Percentiles rank a stretch among this genome's conserved stretches.
Conservation (phyloP, 2,888 invertebrate genomes). For the Drosophila parthenogenetica region DNA sequence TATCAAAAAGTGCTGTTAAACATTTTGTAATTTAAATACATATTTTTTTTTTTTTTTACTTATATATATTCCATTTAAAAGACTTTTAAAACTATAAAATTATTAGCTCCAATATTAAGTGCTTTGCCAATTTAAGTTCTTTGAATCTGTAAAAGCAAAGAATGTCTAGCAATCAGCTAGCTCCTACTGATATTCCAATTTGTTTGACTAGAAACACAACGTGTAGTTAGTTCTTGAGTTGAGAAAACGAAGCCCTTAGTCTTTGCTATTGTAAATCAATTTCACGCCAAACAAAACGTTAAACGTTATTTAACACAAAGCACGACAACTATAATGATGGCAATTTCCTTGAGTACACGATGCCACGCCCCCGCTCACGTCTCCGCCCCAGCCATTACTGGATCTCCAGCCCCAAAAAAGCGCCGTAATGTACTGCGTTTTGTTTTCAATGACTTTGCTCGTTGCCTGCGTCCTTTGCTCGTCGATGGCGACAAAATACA, state of each 20-base stretch:
- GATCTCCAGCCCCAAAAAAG: slow-evolving; percentile 26
- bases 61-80: no score
- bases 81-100: no score
- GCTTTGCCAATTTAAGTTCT: background rate
- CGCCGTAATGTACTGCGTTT: slow-evolving; percentile 35
- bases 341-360: slow-evolving; percentile 82
- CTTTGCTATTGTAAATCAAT: slow-evolving; percentile 68
- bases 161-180: background rate
- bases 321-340: slow-evolving; percentile 80
- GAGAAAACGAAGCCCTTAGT: slow-evolving; percentile 17
- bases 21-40: no score
- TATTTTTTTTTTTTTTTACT: no score
- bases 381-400: slow-evolving; percentile 28
- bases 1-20: background rate
- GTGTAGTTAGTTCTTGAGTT: slow-evolving; percentile 4
- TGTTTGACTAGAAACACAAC: slow-evolving; percentile 2
- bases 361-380: slow-evolving; percentile 36
- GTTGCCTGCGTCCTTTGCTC: slow-evolving; percentile 31
- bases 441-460: slow-evolving; percentile 36
- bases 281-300: slow-evolving; percentile 75
- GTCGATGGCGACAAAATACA: slow-evolving; percentile 72
- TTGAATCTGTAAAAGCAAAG: background rate
- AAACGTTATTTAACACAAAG: slow-evolving; percentile 77
- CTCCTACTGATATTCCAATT: background rate
- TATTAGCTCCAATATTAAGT: background rate